Conservation (phyloP, 1,140 invertebrate species). For the Piezodorus guildinii region DNA sequence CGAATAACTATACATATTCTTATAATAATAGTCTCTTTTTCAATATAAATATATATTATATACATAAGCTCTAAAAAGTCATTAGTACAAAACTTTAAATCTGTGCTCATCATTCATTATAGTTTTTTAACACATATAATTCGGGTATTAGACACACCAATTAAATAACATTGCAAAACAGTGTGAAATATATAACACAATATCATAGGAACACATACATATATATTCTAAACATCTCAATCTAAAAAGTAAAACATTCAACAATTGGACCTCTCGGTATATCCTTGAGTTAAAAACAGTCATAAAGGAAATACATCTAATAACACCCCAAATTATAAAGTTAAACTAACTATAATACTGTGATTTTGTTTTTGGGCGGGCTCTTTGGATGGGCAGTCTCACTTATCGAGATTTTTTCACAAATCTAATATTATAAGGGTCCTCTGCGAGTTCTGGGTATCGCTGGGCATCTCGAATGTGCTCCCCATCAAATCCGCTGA, state of each 20-base stretch:
- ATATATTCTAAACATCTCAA: conserved; percentile 9
- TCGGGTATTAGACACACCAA: conserved; percentile 11
- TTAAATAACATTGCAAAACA: conserved; percentile 2
- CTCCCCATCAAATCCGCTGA: conserved; percentile 74
- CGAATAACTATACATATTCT: conserved; percentile 12
- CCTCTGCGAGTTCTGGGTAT: conserved; percentile 87
- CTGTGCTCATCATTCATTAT: conserved; percentile 14
- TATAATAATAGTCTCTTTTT: conserved; percentile 24
- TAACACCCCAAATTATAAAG: conserved; percentile 20
- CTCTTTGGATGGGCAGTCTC: conserved; percentile 3
- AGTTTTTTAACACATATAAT: conserved; percentile 17
- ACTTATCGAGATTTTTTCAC: conserved; percentile 49
- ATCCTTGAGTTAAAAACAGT: conserved; percentile 6
- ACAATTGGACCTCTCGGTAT: conserved; percentile 16
- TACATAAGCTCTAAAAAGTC: conserved; percentile 28
- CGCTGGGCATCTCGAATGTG: conserved; percentile 79
- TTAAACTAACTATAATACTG: conserved; percentile 18
- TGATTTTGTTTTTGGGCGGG: not conserved
- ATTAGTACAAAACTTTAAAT: conserved; percentile 25
- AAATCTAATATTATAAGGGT: conserved; percentile 87
- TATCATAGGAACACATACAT: conserved; percentile 8
- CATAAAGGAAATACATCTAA: conserved; percentile 4
- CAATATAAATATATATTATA: conserved; percentile 26
- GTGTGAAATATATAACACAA: conserved; percentile 2
- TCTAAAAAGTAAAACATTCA: conserved; percentile 12